These are phyloP conservation scores for Philonicus albiceps DNA, from an alignment of 2,888 invertebrate species.

Conservation along the genomic window DNA sequence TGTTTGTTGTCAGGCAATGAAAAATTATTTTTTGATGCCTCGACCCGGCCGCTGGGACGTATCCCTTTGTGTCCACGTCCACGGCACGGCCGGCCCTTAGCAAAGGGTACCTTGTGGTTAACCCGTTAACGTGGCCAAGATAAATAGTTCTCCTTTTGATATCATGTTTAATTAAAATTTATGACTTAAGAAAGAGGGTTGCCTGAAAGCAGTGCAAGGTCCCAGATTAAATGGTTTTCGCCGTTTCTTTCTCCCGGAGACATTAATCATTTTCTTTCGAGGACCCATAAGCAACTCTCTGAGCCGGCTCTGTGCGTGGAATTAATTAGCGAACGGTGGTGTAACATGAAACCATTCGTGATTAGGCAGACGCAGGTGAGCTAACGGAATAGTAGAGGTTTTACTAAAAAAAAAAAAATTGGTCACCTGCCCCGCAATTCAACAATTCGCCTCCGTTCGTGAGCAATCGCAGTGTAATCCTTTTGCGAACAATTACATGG, in stretches of 20 bases:
- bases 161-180: slow-evolving; percentile 50
- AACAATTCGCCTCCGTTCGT: slow-evolving; percentile 7
- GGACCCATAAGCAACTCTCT: background rate
- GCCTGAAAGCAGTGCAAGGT: slow-evolving; percentile 12
- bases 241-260: background rate
- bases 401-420: background rate
- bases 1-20: slow-evolving; percentile 46
- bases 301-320: slow-evolving; percentile 45
- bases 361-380: slow-evolving; percentile 37
- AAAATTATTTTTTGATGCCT: slow-evolving; percentile 42
- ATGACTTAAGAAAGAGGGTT: slow-evolving; percentile 42
- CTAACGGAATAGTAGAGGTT: background rate
- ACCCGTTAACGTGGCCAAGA: slow-evolving; percentile 50
- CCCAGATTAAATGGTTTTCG: slow-evolving; percentile 37
- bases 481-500: background rate
- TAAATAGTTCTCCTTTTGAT: slow-evolving; percentile 48
- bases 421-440: background rate
- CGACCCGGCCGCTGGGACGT: background rate
- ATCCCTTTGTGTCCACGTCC: slow-evolving; percentile 6
- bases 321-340: slow-evolving; percentile 44
- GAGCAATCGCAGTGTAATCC: slow-evolving; percentile 9
- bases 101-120: slow-evolving; percentile 46
- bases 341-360: slow-evolving; percentile 47
- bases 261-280: slow-evolving; percentile 37
- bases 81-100: slow-evolving; percentile 3